Base-by-base conservation (phyloP, 2,797 vertebrate genomes). In the Anomalospiza imberbis region DNA sequence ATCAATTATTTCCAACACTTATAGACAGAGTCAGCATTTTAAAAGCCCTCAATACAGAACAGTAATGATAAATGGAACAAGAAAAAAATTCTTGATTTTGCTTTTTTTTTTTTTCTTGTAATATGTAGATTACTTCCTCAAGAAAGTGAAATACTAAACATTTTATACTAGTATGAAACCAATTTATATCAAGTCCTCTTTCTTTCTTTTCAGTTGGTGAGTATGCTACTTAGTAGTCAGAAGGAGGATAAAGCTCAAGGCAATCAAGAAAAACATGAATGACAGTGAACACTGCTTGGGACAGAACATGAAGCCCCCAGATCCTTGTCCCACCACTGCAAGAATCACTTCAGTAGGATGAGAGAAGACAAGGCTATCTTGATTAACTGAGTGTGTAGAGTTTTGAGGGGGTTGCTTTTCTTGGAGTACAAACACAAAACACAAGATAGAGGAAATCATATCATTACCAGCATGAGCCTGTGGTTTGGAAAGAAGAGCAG, bases 401-500 rank as follows among this genome's bases (percentile, higher is more conserved):
- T 71, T 88, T 80, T 20, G n/a, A 42, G 16, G 18, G n/a, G 21
- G 29, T 25, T 83, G 70, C 62, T 85, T 88, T 93, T 85, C 53
- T 91, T 88, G 53, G 96, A 66, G 58, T 76, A 81, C 58, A 76
- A 34, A 73, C 54, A 76, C 66, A 76, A 85, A 94, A 93, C 88
- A 89, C n/a, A 91, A 93, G 75, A 88, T 77, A 85, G 94, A 92
- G 95, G 95, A 97, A 96, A 96, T 91, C 83, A 16, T 96, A 96
- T 95, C 82, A 45, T 91, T 91, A 91, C 91, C 92, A 93, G 75
- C 96, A 96, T 95, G 82, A 96, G 97, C 80, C 92, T 97, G 97
- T 85, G 97, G 97, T 97, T 98, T 97, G 96, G 97, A 97, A 97
- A 96, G 92, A 94, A 8, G 84, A 95, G 97, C 45, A 54, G 96